Conservation (phyloP, 2,113 vertebrate genomes). For the Bucco capensis region DNA sequence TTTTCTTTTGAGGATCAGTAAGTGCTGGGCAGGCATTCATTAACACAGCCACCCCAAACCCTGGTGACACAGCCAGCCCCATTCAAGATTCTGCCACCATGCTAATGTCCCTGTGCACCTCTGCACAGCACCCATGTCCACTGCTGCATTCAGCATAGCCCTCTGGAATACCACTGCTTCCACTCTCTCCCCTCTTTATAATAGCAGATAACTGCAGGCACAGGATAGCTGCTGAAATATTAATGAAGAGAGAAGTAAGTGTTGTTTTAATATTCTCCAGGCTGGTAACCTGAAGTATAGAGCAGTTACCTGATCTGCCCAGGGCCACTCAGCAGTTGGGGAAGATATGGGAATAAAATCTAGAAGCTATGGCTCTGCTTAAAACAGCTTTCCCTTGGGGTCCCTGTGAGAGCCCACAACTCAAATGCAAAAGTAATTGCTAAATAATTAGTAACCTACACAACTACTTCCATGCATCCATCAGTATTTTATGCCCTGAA, state of each 20-base stretch:
- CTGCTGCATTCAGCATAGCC: background rate
- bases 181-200: background rate
- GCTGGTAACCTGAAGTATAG: background rate
- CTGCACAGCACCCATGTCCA: background rate
- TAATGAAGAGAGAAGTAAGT: constrained; percentile 25
- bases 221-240: constrained; percentile 13
- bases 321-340: background rate
- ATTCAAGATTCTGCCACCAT: background rate
- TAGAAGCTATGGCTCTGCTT: background rate
- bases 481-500: constrained; percentile 21
- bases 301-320: constrained; percentile 10
- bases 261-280: constrained; percentile 47
- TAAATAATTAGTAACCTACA: constrained; percentile 55
- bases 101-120: accelerated
- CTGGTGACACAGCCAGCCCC: background rate
- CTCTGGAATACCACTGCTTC: background rate
- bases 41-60: background rate
- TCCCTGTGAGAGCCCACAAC: background rate
- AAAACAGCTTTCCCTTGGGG: background rate
- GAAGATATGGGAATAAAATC: background rate
- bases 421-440: constrained; percentile 21
- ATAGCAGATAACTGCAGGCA: background rate
- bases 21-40: constrained; percentile 44
- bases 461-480: background rate
- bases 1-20: constrained; percentile 55